phyloP scores from a whole-genome alignment of 1,140 invertebrate species.

The Vanessa atalanta region DNA sequence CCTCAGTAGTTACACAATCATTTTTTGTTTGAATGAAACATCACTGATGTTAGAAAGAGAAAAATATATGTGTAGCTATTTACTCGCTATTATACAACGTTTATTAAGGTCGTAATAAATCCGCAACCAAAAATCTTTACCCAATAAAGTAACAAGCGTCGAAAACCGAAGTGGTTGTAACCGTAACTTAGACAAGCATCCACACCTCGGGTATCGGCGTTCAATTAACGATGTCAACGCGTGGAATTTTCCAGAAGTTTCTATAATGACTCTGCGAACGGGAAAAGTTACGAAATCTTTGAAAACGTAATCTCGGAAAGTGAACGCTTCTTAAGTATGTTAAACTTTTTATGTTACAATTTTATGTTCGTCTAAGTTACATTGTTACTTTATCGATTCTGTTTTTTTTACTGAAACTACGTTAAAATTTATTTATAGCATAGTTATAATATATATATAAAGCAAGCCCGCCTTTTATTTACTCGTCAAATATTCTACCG shows the following conservation, averaged over 20 bases:
- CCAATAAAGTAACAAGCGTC: slow-evolving; percentile 23
- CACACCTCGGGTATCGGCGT: slow-evolving; percentile 36
- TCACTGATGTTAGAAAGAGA: no score
- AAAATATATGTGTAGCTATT: no score
- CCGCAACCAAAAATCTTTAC: slow-evolving; percentile 13
- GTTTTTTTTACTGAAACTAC: background rate
- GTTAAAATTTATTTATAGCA: no score
- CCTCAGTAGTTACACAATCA: no score
- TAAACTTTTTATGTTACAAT: slow-evolving; percentile 18
- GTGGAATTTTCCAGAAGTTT: slow-evolving; percentile 30
- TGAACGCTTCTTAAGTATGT: slow-evolving; percentile 9
- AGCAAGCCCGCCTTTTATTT: no score
- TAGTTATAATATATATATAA: no score
- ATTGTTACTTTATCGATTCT: background rate
- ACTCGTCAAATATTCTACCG: no score
- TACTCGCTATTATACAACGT: no score
- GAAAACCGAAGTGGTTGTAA: slow-evolving; percentile 28
- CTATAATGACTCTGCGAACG: slow-evolving; percentile 23
- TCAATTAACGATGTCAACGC: slow-evolving; percentile 43
- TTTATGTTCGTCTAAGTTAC: background rate
- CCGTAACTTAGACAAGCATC: slow-evolving; percentile 27
- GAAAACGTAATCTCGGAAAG: slow-evolving; percentile 26
- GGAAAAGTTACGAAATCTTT: slow-evolving; percentile 32
- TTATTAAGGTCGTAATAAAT: background rate
- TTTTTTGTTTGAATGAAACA: no score